Evolutionary conservation across 1,140 invertebrate genomes (phyloP).

Genomic region (Nasonia giraulti): DNA sequence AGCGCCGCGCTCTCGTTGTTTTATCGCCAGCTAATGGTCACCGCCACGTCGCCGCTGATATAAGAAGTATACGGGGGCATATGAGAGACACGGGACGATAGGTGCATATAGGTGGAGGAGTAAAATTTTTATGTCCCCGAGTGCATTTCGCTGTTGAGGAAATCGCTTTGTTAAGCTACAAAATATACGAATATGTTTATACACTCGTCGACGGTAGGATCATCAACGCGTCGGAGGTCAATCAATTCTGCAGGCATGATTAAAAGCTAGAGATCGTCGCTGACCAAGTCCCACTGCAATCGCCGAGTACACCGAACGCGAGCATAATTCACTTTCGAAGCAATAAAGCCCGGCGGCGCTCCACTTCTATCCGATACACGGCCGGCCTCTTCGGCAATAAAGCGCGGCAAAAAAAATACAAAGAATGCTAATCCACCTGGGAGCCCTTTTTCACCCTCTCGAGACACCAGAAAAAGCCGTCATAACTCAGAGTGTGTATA

Average conservation of each 20-base stretch:
- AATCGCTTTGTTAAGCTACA: neutral
- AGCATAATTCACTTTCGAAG: constrained; percentile 1
- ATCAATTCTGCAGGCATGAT: neutral
- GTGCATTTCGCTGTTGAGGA: too few relatives aligned
- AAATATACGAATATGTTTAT: too few relatives aligned
- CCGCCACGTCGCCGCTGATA: neutral
- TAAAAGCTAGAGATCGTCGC: neutral
- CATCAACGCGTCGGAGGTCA: too few relatives aligned
- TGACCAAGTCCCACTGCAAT: neutral
- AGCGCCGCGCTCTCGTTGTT: neutral
- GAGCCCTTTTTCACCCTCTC: neutral
- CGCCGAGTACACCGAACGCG: neutral
- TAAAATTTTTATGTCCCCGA: neutral
- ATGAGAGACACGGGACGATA: neutral
- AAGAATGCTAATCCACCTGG: neutral
- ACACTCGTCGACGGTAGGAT: too few relatives aligned
- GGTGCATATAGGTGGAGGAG: neutral
- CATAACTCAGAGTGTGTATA: neutral
- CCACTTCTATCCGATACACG: neutral
- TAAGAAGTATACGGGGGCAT: neutral
- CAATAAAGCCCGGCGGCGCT: neutral
- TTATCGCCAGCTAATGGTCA: neutral
- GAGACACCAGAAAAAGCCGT: neutral
- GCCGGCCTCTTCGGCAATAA: neutral
- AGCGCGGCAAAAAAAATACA: neutral